Conservation (phyloP, 1,140 invertebrate species). For the Chionoecetes opilio region DNA sequence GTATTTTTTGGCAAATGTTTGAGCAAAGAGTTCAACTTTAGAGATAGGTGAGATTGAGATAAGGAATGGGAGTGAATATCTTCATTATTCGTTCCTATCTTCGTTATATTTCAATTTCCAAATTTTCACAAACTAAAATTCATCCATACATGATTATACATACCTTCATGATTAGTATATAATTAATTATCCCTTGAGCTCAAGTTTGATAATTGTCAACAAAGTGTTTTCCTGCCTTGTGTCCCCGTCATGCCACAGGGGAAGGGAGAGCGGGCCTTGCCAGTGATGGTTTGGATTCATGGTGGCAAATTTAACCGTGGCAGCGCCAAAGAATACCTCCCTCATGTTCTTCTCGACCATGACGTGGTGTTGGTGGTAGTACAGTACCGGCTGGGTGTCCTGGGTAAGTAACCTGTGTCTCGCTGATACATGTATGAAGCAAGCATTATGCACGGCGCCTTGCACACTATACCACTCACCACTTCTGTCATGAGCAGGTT, state of each 20-base stretch:
- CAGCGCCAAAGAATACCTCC: conserved; percentile 88
- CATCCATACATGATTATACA: too few species aligned
- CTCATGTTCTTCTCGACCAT: conserved; percentile 92
- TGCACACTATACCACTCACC: neutral
- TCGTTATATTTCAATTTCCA: too few species aligned
- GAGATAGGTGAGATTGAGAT: too few species aligned
- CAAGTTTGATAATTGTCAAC: too few species aligned
- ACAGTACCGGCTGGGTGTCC: conserved; percentile 97
- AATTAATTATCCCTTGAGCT: too few species aligned
- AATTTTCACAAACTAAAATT: too few species aligned
- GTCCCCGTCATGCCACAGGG: neutral
- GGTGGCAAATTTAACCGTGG: conserved; percentile 84
- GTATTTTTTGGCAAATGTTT: too few species aligned
- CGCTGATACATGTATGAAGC: neutral
- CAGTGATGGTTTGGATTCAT: conserved; percentile 86
- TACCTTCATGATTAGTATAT: too few species aligned
- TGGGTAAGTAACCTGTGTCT: conserved; percentile 88
- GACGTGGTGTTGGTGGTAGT: conserved; percentile 96
- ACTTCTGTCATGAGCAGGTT: conserved; percentile 82
- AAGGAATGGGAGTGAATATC: too few species aligned
- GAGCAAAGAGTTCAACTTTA: too few species aligned
- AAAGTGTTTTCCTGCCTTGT: too few species aligned
- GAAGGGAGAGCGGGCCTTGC: conserved; percentile 64
- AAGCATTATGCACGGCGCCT: neutral
- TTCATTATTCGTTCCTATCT: too few species aligned